A percentile compares a stretch with the other conserved stretches of the same genome.
Conservation (phyloP, 1,140 invertebrate genomes). For the Scaptodrosophila lebanonensis region DNA sequence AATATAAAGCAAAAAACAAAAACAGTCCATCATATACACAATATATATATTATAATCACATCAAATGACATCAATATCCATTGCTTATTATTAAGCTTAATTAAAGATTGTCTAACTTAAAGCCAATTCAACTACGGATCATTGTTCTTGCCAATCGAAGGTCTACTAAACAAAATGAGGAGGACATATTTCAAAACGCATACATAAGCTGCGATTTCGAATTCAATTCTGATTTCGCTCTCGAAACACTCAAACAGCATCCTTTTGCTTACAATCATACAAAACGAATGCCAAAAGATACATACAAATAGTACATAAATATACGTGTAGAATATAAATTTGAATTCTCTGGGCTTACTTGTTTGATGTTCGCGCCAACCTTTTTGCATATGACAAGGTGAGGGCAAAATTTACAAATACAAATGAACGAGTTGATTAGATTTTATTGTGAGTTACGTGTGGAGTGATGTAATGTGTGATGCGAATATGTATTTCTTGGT, state of each 20-base stretch:
- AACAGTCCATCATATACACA: too few relatives aligned
- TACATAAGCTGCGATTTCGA: too few relatives aligned
- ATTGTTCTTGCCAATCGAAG: too few relatives aligned
- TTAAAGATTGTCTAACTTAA: too few relatives aligned
- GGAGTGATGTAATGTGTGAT: too few relatives aligned
- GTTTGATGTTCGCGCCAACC: constrained; percentile 86
- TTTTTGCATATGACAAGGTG: constrained; percentile 63
- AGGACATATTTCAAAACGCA: constrained; percentile 72
- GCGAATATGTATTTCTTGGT: too few relatives aligned
- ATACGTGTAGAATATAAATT: constrained; percentile 30
- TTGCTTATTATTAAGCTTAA: constrained; percentile 3
- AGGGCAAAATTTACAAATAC: constrained; percentile 33
- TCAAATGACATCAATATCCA: constrained; percentile 1
- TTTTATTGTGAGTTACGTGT: constrained; percentile 31
- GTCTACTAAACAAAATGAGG: constrained; percentile 60
- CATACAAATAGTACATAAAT: constrained; percentile 7
- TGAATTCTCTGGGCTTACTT: constrained; percentile 80
- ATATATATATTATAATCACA: constrained; percentile 7
- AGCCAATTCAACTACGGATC: too few relatives aligned
- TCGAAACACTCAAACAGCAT: background rate
- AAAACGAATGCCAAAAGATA: constrained; percentile 1
- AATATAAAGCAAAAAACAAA: constrained; percentile 25
- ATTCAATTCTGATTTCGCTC: background rate
- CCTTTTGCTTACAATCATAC: background rate
- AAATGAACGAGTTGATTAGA: constrained; percentile 43